Evolutionary conservation across 2,797 vertebrate species (phyloP).

Genomic region (Limosa lapponica): DNA sequence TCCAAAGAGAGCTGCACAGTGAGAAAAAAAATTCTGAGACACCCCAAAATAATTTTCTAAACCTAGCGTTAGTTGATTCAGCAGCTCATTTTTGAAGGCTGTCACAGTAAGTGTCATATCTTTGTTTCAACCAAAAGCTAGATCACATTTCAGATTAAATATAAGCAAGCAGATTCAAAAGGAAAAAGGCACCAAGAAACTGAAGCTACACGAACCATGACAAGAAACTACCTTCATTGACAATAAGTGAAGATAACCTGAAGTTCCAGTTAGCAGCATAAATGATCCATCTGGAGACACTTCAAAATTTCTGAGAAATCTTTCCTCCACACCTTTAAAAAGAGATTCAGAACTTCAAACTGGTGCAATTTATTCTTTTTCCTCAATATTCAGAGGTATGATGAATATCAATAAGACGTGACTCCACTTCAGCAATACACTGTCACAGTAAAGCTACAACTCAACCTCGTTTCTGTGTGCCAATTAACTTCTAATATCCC

Average conservation of each 20-base stretch:
- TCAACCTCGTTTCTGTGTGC: not conserved
- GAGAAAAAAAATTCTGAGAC: not conserved
- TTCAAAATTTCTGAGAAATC: conserved; percentile 86
- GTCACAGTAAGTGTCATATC: fast-evolving
- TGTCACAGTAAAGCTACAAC: not conserved
- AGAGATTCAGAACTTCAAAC: not conserved
- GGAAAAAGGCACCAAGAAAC: not conserved
- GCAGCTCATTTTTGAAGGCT: not conserved
- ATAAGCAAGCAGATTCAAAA: not conserved
- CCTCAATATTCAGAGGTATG: not conserved
- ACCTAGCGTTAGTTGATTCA: not conserved
- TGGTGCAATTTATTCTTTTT: not conserved
- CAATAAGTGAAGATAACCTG: conserved; percentile 90
- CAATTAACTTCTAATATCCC: not conserved
- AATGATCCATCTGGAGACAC: conserved; percentile 89
- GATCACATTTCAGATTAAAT: not conserved
- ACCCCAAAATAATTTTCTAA: not conserved
- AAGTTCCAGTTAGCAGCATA: conserved; percentile 86
- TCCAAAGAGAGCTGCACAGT: not conserved
- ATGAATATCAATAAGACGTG: not conserved
- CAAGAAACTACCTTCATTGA: conserved; percentile 85
- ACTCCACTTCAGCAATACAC: not conserved
- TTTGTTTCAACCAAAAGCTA: not conserved
- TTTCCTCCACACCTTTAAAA: conserved; percentile 85
- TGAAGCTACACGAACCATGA: not conserved